Percentiles rank a stretch among this genome's conserved stretches.
These are phyloP conservation scores for Sebastes matsubarae DNA, from an alignment of 2,797 vertebrate species.

Conservation along the genomic window DNA sequence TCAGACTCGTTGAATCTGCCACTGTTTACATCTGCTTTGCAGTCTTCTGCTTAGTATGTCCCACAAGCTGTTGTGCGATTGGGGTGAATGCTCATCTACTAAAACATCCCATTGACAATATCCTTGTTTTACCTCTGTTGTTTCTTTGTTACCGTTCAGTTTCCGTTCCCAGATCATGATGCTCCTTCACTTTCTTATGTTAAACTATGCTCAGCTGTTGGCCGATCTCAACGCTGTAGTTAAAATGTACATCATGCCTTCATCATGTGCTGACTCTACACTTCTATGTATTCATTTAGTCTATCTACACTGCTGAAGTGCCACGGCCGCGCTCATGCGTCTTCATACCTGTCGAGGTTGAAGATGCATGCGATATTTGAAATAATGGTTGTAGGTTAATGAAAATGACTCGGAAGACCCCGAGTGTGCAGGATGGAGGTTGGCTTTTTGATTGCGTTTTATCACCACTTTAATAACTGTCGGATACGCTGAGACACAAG, in stretches of 20 bases:
- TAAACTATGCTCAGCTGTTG: slow-evolving; percentile 13
- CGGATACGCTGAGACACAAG: slow-evolving; percentile 57
- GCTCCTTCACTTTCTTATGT: neutral
- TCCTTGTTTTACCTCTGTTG: slow-evolving; percentile 22
- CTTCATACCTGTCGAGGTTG: slow-evolving; percentile 29
- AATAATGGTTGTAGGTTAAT: slow-evolving; percentile 80
- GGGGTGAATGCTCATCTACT: slow-evolving; percentile 45
- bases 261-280: slow-evolving; percentile 30
- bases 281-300: slow-evolving; percentile 41
- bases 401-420: slow-evolving; percentile 77
- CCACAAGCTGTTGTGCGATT: slow-evolving; percentile 50
- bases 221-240: neutral
- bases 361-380: slow-evolving; percentile 62
- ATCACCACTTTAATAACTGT: slow-evolving; percentile 70
- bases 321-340: slow-evolving; percentile 10
- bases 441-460: slow-evolving; percentile 73
- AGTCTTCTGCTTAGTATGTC: slow-evolving; percentile 34
- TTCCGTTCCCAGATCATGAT: neutral
- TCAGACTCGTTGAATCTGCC: slow-evolving; percentile 33
- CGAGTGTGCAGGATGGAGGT: slow-evolving; percentile 63
- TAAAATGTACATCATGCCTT: slow-evolving; percentile 1
- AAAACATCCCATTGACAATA: slow-evolving; percentile 48
- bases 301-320: slow-evolving; percentile 15
- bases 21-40: slow-evolving; percentile 48
- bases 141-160: neutral